Conservation (phyloP, 2,113 vertebrate species). For the Zosterops pallidus region DNA sequence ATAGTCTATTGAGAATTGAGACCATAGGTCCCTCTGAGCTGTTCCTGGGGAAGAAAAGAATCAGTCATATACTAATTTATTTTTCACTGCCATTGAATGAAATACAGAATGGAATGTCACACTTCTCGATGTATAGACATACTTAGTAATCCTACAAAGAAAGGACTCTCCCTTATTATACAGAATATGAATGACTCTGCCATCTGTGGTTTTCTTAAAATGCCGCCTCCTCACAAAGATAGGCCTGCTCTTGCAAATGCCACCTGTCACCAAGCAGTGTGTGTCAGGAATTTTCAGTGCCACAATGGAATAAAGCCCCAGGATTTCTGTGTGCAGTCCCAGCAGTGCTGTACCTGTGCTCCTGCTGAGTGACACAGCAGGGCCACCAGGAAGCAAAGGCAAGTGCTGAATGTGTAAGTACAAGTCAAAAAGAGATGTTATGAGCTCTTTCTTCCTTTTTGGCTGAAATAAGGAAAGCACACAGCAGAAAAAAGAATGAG, state of each 20-base stretch:
- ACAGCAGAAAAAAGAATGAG: background rate
- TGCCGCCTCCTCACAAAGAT: slow-evolving; percentile 24
- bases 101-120: slow-evolving; percentile 2
- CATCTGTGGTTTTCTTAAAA: slow-evolving; percentile 61
- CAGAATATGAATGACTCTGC: slow-evolving; percentile 43
- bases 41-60: background rate
- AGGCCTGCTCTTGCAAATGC: background rate
- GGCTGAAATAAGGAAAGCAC: background rate
- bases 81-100: slow-evolving; percentile 14
- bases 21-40: background rate
- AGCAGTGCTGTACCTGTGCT: background rate
- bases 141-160: background rate
- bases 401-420: background rate
- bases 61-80: background rate
- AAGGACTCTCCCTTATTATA: slow-evolving; percentile 16
- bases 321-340: background rate
- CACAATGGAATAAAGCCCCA: background rate
- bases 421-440: background rate
- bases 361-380: slow-evolving; percentile 5
- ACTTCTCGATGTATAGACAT: background rate
- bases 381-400: background rate
- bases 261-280: slow-evolving; percentile 24
- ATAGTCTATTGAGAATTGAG: background rate
- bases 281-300: slow-evolving; percentile 3
- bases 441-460: background rate